Percentiles rank a stretch among this genome's conserved stretches.
Evolutionary conservation across 1,140 invertebrate species (phyloP).

Genomic region (Tetramorium alpestre): DNA sequence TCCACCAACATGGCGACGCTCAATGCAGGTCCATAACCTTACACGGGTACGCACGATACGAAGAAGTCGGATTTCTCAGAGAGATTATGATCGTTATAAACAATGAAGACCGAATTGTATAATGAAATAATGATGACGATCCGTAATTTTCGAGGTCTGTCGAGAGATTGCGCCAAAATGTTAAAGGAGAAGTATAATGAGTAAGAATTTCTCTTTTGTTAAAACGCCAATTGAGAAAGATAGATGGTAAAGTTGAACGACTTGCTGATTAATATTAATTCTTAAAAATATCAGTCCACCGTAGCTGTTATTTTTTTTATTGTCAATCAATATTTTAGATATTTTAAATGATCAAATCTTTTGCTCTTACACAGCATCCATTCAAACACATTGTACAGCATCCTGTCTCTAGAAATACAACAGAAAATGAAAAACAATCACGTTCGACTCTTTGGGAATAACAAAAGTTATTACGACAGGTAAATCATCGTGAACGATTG

Average conservation of each 20-base stretch:
- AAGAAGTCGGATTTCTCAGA: not conserved
- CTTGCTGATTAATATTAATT: conserved; percentile 23
- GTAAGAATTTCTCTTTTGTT: conserved; percentile 64
- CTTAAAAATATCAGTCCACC: not conserved
- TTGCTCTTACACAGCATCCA: conserved; percentile 79
- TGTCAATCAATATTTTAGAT: not conserved
- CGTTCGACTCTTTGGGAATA: conserved; percentile 64
- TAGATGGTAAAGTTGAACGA: conserved; percentile 20
- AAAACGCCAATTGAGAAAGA: not conserved
- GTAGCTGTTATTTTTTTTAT: not conserved
- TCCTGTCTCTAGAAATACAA: conserved; percentile 84
- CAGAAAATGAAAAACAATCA: conserved; percentile 83
- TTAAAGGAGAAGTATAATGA: conserved; percentile 72
- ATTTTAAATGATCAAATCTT: not conserved
- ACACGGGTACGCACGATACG: no score
- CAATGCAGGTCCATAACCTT: no score
- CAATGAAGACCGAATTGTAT: conserved; percentile 76
- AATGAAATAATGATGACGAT: conserved; percentile 73
- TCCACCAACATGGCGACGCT: no score
- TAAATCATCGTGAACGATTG: conserved; percentile 41
- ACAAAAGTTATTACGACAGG: conserved; percentile 73
- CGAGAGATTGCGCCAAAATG: conserved; percentile 76
- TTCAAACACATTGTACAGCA: conserved; percentile 85
- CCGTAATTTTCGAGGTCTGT: conserved; percentile 74
- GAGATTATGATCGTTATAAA: conserved; percentile 23